These are phyloP conservation scores for Catotricha subobsoleta DNA, from an alignment of 2,888 invertebrate genomes.

Conservation along the genomic window DNA sequence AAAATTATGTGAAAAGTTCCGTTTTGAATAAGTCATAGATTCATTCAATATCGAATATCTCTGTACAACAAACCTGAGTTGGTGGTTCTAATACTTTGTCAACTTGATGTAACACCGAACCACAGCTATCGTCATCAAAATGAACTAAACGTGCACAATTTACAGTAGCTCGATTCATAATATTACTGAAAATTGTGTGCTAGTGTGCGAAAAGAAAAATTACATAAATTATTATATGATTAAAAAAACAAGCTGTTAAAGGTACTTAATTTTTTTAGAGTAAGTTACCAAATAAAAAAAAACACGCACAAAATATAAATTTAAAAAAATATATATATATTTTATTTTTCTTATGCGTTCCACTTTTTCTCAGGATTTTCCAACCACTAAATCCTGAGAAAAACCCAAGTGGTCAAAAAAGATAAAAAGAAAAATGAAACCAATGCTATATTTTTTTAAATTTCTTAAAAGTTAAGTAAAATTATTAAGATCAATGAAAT, in stretches of 20 bases:
- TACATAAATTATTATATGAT: not conserved
- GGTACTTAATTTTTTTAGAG: too few relatives aligned
- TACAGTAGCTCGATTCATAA: slow-evolving; percentile 41
- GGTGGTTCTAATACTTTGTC: slow-evolving; percentile 35
- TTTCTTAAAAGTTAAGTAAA: too few relatives aligned
- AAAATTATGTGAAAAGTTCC: slow-evolving; percentile 1
- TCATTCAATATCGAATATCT: too few relatives aligned
- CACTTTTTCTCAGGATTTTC: too few relatives aligned
- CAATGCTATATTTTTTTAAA: not conserved
- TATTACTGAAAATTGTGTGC: slow-evolving; percentile 36
- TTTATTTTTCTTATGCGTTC: too few relatives aligned
- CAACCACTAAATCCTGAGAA: not conserved
- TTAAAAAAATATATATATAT: too few relatives aligned
- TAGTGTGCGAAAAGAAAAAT: slow-evolving; percentile 14
- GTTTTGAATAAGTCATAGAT: too few relatives aligned
- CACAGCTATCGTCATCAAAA: slow-evolving; percentile 45
- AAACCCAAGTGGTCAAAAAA: not conserved
- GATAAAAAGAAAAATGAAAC: slow-evolving; percentile 5
- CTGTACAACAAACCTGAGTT: too few relatives aligned
- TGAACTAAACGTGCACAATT: slow-evolving; percentile 46
- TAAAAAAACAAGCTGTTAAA: not conserved
- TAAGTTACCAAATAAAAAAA: too few relatives aligned
- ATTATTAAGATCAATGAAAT: not conserved
- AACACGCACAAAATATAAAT: too few relatives aligned
- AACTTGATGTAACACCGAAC: slow-evolving; percentile 46